These are phyloP conservation scores for Bombus huntii DNA, from an alignment of 1,140 invertebrate species.

Conservation along the genomic window DNA sequence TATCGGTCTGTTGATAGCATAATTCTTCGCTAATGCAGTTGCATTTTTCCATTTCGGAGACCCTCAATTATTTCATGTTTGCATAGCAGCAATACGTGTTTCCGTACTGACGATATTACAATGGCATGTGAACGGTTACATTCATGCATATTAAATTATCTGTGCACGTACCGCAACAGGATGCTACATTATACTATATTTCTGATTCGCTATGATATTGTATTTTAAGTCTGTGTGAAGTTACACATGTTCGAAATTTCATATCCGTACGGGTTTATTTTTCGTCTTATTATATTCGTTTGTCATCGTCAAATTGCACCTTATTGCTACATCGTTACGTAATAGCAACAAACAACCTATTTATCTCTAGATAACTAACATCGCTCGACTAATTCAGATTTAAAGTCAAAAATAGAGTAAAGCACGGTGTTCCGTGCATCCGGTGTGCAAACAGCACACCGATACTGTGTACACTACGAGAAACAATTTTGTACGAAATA, in stretches of 20 bases:
- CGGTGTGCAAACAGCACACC: too few relatives aligned
- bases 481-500: not conserved
- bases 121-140: not conserved
- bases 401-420: not conserved
- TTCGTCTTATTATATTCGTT: not conserved
- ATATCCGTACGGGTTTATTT: not conserved
- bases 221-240: not conserved
- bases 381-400: not conserved
- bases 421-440: accelerated
- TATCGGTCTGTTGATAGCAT: not conserved
- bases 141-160: constrained; percentile 1
- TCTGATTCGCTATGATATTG: not conserved
- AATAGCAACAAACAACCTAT: not conserved
- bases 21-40: not conserved
- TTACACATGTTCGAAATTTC: not conserved
- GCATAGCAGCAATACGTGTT: not conserved
- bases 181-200: not conserved
- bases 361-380: too few relatives aligned
- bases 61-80: not conserved
- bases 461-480: too few relatives aligned
- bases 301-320: not conserved
- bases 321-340: not conserved
- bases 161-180: not conserved
- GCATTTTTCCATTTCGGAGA: not conserved
- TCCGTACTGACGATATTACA: constrained; percentile 8